Evolutionary conservation across 2,797 vertebrate species (phyloP).

Genomic region (Bucorvus abyssinicus): DNA sequence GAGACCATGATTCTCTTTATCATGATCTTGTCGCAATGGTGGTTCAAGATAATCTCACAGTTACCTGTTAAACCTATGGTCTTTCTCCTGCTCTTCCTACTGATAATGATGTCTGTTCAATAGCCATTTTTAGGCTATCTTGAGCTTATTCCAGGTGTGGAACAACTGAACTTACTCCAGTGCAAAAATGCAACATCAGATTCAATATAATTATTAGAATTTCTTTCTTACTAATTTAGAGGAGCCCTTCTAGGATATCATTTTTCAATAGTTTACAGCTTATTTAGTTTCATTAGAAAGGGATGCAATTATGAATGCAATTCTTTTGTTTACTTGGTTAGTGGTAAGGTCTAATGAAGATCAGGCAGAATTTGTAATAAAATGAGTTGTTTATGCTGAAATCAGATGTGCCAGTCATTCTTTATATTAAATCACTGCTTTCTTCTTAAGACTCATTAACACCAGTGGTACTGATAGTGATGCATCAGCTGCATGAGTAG

Average conservation of each 20-base stretch:
- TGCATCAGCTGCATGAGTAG: background rate
- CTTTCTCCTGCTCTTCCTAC: background rate
- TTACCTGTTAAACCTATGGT: background rate
- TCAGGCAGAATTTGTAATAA: background rate
- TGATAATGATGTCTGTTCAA: background rate
- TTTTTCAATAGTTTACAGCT: background rate
- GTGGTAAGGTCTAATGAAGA: background rate
- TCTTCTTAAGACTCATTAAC: background rate
- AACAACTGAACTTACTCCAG: background rate
- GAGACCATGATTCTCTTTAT: background rate
- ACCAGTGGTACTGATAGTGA: background rate
- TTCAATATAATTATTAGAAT: background rate
- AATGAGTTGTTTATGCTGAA: background rate
- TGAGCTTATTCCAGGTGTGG: background rate
- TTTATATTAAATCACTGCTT: background rate
- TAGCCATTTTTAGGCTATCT: background rate
- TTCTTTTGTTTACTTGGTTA: slow-evolving; percentile 1
- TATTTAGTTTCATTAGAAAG: background rate
- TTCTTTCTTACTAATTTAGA: background rate
- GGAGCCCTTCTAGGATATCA: background rate
- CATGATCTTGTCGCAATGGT: background rate
- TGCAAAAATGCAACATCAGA: background rate
- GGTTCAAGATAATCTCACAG: background rate
- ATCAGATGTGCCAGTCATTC: background rate
- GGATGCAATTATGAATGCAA: background rate